These are phyloP conservation scores for Molorchus minor DNA, from an alignment of 2,888 invertebrate species.

Conservation along the genomic window DNA sequence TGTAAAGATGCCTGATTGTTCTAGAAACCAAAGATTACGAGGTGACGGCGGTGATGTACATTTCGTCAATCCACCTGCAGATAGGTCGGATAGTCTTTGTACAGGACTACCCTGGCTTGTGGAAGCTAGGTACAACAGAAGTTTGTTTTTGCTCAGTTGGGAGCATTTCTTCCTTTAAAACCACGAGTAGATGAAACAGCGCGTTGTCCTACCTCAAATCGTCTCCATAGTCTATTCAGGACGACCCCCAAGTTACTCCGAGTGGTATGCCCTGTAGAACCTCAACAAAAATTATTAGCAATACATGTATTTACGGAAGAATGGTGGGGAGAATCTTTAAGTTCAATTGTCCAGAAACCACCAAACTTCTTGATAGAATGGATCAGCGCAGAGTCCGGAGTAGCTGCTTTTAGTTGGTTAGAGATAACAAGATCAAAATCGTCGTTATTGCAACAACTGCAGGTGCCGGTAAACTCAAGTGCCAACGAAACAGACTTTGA, in stretches of 20 bases:
- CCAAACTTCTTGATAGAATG: conserved; percentile 74
- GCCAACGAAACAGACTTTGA: conserved; percentile 67
- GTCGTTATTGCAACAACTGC: conserved; percentile 69
- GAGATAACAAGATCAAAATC: conserved; percentile 75
- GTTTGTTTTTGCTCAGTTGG: conserved; percentile 85
- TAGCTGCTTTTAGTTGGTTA: conserved; percentile 81
- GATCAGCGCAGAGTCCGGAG: conserved; percentile 76
- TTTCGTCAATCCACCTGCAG: conserved; percentile 70
- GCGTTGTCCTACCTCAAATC: conserved; percentile 79
- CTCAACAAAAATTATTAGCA: conserved; percentile 71
- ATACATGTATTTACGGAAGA: conserved; percentile 84
- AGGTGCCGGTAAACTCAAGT: conserved; percentile 64
- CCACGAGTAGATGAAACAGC: conserved; percentile 70
- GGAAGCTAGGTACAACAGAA: conserved; percentile 80
- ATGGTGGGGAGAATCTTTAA: conserved; percentile 69
- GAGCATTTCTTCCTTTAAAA: conserved; percentile 75
- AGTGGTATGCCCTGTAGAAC: conserved; percentile 79
- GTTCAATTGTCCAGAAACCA: conserved; percentile 61
- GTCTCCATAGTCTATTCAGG: conserved; percentile 85
- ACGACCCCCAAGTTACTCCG: conserved; percentile 68
- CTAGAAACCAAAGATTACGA: conserved; percentile 70
- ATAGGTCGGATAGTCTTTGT: conserved; percentile 72
- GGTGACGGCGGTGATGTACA: conserved; percentile 75
- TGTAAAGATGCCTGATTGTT: conserved; percentile 71
- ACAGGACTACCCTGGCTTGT: conserved; percentile 82